Evolutionary conservation across 2,797 vertebrate genomes (phyloP).

Genomic region (Bradypodion pumilum): DNA sequence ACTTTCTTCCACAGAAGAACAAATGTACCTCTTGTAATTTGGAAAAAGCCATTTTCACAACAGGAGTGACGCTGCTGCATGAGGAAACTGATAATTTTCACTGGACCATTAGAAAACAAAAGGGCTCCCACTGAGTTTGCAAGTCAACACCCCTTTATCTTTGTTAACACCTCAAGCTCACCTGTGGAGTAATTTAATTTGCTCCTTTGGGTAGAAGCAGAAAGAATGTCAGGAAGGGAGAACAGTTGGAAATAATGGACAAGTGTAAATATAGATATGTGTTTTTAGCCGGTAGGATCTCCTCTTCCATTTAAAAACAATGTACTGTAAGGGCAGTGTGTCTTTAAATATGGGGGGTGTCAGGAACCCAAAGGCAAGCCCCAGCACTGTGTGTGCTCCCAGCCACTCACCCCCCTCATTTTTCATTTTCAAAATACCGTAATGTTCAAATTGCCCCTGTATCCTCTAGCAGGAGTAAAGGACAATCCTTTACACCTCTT

Average conservation of each 20-base stretch:
- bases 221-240: too few species aligned
- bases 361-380: too few species aligned
- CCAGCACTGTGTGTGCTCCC: too few species aligned
- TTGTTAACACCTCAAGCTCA: not conserved
- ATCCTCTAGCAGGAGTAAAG: too few species aligned
- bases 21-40: not conserved
- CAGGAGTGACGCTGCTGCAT: not conserved
- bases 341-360: too few species aligned
- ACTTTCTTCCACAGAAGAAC: not conserved
- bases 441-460: too few species aligned
- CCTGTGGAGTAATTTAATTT: not conserved
- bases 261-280: not conserved
- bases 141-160: not conserved
- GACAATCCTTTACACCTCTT: not conserved
- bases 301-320: slow-evolving; percentile 11
- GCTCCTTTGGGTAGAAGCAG: not conserved
- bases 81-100: slow-evolving; percentile 26
- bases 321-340: not conserved
- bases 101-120: not conserved
- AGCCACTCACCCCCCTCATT: too few species aligned
- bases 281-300: not conserved
- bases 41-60: not conserved
- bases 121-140: accelerated
- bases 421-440: too few species aligned
- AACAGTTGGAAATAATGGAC: not conserved